Percentiles rank a stretch among this genome's conserved stretches.
These are phyloP conservation scores for Zenarchopterus dispar DNA, from an alignment of 2,797 vertebrate genomes.

Conservation along the genomic window DNA sequence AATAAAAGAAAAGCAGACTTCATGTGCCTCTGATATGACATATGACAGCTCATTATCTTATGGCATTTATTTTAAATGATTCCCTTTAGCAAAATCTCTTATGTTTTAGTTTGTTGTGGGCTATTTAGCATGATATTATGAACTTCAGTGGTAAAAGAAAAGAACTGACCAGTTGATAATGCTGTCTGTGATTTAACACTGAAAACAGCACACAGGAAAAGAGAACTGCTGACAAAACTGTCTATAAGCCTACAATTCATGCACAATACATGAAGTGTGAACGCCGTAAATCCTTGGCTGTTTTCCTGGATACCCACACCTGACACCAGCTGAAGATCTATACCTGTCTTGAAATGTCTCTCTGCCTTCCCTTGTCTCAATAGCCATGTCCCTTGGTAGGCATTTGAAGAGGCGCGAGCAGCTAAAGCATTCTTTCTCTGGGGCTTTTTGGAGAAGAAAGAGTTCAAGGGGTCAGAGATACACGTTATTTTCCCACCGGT, in stretches of 20 bases:
- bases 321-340: slow-evolving; percentile 77
- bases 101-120: slow-evolving; percentile 55
- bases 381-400: slow-evolving; percentile 74
- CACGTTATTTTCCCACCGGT: slow-evolving; percentile 77
- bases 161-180: slow-evolving; percentile 53
- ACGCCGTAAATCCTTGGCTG: slow-evolving; percentile 73
- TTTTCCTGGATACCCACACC: slow-evolving; percentile 77
- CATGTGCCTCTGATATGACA: slow-evolving; percentile 39
- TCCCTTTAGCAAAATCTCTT: slow-evolving; percentile 39
- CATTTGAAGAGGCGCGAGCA: slow-evolving; percentile 78
- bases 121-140: slow-evolving; percentile 51
- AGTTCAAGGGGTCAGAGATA: slow-evolving; percentile 81
- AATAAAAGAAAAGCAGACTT: slow-evolving; percentile 28
- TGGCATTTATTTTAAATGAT: slow-evolving; percentile 54
- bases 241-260: slow-evolving; percentile 63
- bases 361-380: slow-evolving; percentile 56
- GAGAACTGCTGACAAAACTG: slow-evolving; percentile 77
- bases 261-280: slow-evolving; percentile 76
- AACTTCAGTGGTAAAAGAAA: slow-evolving; percentile 46
- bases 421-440: slow-evolving; percentile 74
- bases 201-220: slow-evolving; percentile 57
- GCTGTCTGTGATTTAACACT: slow-evolving; percentile 65
- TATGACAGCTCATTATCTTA: slow-evolving; percentile 55
- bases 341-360: slow-evolving; percentile 77
- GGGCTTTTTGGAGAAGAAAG: slow-evolving; percentile 70